Conservation (phyloP, 2,797 vertebrate species). For the Sebastes alutus region DNA sequence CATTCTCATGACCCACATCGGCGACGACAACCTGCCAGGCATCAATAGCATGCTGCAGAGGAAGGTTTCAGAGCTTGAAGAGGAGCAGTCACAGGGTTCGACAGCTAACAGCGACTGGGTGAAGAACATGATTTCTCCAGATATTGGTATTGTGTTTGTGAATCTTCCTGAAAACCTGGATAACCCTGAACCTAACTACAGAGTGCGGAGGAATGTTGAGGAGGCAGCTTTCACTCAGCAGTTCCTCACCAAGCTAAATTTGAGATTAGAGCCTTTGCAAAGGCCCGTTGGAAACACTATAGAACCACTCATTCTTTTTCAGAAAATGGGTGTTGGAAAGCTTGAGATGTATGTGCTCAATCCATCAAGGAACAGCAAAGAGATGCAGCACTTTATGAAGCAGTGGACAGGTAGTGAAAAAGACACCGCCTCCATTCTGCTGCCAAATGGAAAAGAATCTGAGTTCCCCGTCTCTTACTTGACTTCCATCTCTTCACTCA, state of each 20-base stretch:
- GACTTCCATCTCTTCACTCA: conserved; percentile 93
- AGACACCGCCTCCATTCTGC: conserved; percentile 89
- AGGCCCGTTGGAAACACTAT: conserved; percentile 88
- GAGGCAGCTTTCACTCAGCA: conserved; percentile 92
- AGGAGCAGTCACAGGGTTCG: conserved; percentile 96
- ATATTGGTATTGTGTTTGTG: conserved; percentile 95
- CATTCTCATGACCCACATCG: conserved; percentile 94
- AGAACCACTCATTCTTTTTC: conserved; percentile 95
- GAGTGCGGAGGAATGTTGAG: conserved; percentile 89
- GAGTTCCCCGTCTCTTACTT: conserved; percentile 92
- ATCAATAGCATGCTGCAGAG: conserved; percentile 97
- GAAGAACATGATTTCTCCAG: conserved; percentile 98
- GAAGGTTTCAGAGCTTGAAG: conserved; percentile 93
- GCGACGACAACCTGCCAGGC: conserved; percentile 95
- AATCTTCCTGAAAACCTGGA: conserved; percentile 93
- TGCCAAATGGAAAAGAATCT: conserved; percentile 92
- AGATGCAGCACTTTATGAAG: conserved; percentile 95
- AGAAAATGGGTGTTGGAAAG: conserved; percentile 98
- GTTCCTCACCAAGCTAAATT: conserved; percentile 91
- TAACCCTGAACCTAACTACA: conserved; percentile 86
- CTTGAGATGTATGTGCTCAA: conserved; percentile 98
- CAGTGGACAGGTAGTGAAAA: conserved; percentile 94
- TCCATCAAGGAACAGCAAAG: conserved; percentile 94
- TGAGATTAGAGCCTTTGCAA: conserved; percentile 92
- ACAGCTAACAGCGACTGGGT: conserved; percentile 96